Base-by-base conservation (phyloP, 2,797 vertebrate genomes). In the Phrynocephalus forsythii region DNA sequence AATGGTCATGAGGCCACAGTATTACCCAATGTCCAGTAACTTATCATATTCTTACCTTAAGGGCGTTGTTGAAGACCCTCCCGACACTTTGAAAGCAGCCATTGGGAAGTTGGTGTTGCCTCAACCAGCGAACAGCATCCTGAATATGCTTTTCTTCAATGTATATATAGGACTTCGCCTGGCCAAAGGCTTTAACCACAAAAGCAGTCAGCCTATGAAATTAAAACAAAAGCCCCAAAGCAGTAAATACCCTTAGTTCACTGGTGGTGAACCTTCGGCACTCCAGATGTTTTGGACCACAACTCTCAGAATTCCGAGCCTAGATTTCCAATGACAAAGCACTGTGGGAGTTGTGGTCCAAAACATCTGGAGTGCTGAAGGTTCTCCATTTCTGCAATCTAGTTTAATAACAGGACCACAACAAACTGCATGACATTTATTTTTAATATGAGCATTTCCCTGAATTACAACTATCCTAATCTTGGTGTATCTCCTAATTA, bases 81-180 rank as follows among this genome's bases (percentile, higher is more conserved):
- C 98, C 98, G 22, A 97, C 97, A 0, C 95, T 98, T 10, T 56
- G 77, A 91, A 98, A 97, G 94, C 97, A 98, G 89, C 98, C 98
- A 0, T 92, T 93, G 0, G 72, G 18, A 71, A 80, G 84, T 91
- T 97, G 97, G 44, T 95, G 94, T 2, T 48, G 2, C 26, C 87
- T 80, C 76, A 98, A 93, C 98, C 98, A 98, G 5, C 5, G 52
- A 87, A 94, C 93, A 50, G 97, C 95, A 0, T 95, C 89, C 0
- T 3, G 2, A 4, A 98, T 95, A 6, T 97, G 94, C 0, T 48
- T 63, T 1, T 91, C 75, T 13, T 97, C 82, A 9, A 98, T 92
- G 50, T 96, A 98, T 90, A 98, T 96, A 90, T 96, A 96, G 0
- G 94, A 90, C n/a, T 87, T 95, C 0, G 97, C 97, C 20, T 96